These are phyloP conservation scores for Psococerastis gibbosa DNA, from an alignment of 2,888 invertebrate species.

Conservation along the genomic window DNA sequence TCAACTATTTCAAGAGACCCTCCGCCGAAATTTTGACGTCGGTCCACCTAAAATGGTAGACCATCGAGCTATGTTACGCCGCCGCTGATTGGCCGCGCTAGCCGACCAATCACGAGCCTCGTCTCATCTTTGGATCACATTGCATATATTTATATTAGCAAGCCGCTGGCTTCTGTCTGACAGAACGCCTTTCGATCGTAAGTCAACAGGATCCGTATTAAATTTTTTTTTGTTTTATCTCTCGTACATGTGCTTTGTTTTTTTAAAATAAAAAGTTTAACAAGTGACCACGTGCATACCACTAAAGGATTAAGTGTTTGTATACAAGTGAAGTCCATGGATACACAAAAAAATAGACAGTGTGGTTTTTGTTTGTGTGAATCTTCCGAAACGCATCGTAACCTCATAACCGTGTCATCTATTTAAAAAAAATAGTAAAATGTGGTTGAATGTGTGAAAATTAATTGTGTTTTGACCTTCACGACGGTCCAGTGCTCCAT, in stretches of 20 bases:
- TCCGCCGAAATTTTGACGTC: conserved; percentile 13
- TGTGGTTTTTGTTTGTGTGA: too few species aligned
- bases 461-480: too few species aligned
- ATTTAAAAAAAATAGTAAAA: too few species aligned
- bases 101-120: conserved; percentile 27
- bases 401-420: too few species aligned
- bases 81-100: conserved; percentile 27
- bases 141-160: conserved; percentile 62
- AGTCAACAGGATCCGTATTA: conserved; percentile 40
- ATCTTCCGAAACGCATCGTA: too few species aligned
- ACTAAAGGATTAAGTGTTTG: too few species aligned
- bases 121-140: conserved; percentile 48
- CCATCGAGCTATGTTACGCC: conserved; percentile 29
- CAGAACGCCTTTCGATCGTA: conserved; percentile 97
- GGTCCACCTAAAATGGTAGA: conserved; percentile 46
- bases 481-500: too few species aligned
- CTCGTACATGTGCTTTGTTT: background rate
- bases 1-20: conserved; percentile 28
- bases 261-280: too few species aligned
- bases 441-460: too few species aligned
- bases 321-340: too few species aligned
- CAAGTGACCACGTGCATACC: too few species aligned
- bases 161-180: conserved; percentile 51
- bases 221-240: conserved; percentile 8
- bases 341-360: too few species aligned